Evolutionary conservation across 2,888 invertebrate genomes (phyloP).

Genomic region (Cosmopolites sordidus): DNA sequence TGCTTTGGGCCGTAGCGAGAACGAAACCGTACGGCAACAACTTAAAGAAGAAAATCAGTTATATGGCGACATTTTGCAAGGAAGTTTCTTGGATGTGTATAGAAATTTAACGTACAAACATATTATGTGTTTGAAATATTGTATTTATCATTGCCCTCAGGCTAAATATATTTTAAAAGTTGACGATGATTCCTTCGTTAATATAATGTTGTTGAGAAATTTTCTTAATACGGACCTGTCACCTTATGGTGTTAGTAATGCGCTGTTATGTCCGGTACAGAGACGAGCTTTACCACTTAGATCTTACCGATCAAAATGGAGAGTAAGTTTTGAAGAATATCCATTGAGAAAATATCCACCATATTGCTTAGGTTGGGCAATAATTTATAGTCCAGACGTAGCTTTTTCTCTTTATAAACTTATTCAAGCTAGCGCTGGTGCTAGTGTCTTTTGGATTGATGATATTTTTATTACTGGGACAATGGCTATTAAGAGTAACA

Average conservation of each 20-base stretch:
- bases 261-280: conserved; percentile 61
- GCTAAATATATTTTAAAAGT: conserved; percentile 66
- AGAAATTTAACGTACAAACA: conserved; percentile 82
- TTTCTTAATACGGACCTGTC: conserved; percentile 57
- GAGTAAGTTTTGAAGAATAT: conserved; percentile 66
- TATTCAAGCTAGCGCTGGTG: conserved; percentile 51
- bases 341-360: conserved; percentile 61
- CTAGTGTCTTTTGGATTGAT: conserved; percentile 69
- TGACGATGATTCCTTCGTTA: conserved; percentile 75
- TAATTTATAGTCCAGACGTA: conserved; percentile 58
- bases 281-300: conserved; percentile 40
- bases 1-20: conserved; percentile 57
- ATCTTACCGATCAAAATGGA: conserved; percentile 70
- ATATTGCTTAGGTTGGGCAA: conserved; percentile 69
- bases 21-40: conserved; percentile 36
- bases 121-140: conserved; percentile 77
- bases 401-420: conserved; percentile 53
- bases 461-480: conserved; percentile 68
- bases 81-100: conserved; percentile 72
- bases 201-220: conserved; percentile 58
- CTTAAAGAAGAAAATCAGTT: conserved; percentile 53
- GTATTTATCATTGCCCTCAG: conserved; percentile 62
- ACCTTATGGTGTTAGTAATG: conserved; percentile 56
- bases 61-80: conserved; percentile 69
- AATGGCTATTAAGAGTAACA: conserved; percentile 53